Conservation (phyloP, 2,113 vertebrate genomes). For the Lates calcarifer region DNA sequence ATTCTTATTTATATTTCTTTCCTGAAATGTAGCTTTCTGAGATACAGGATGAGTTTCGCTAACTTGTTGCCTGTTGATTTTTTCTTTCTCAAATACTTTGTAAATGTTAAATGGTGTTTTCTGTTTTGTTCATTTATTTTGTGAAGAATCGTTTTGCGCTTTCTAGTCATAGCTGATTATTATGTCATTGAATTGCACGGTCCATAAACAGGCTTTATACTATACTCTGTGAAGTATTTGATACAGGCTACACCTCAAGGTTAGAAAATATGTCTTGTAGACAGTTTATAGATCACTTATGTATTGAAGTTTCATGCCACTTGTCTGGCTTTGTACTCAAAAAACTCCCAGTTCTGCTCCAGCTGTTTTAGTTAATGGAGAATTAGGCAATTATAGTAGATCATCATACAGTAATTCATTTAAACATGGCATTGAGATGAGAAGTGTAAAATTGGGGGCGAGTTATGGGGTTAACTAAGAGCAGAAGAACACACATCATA, state of each 20-base stretch:
- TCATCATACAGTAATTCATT: not conserved
- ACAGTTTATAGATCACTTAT: conserved; percentile 12
- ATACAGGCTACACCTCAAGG: not conserved
- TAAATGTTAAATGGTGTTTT: conserved; percentile 3
- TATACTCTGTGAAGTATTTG: not conserved
- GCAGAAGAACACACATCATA: not conserved
- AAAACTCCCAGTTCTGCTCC: not conserved
- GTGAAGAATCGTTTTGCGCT: not conserved
- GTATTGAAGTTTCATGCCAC: not conserved
- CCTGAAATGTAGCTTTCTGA: not conserved
- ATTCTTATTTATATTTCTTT: not conserved
- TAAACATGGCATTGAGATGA: not conserved
- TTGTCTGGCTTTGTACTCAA: not conserved
- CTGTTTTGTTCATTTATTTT: not conserved
- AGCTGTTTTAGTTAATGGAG: not conserved
- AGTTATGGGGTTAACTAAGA: not conserved
- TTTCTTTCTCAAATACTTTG: not conserved
- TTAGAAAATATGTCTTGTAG: conserved; percentile 2
- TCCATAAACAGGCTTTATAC: not conserved
- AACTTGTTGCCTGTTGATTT: not conserved
- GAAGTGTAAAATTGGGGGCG: no score
- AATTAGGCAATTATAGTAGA: not conserved
- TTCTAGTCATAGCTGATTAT: not conserved
- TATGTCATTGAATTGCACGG: not conserved
- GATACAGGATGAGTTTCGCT: not conserved